These are phyloP conservation scores for Rhegmatorhina hoffmannsi DNA, from an alignment of 2,113 vertebrate genomes.

Conservation along the genomic window DNA sequence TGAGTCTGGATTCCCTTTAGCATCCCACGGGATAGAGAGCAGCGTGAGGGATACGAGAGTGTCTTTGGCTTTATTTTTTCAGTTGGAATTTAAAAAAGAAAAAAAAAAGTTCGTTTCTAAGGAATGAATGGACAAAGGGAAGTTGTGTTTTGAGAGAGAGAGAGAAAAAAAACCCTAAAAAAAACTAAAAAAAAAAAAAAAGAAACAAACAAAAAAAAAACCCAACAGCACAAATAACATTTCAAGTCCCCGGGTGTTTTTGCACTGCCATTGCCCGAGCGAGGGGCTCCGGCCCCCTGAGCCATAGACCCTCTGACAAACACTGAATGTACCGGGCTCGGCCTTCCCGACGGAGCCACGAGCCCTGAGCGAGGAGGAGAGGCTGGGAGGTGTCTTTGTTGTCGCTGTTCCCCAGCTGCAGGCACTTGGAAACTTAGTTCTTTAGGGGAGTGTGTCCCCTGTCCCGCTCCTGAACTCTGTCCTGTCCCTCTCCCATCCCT, in stretches of 20 bases:
- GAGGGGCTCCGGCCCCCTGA: constrained; percentile 69
- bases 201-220: background rate
- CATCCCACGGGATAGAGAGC: constrained; percentile 62
- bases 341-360: background rate
- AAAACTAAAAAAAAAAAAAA: background rate
- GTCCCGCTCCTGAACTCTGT: background rate
- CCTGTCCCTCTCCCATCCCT: background rate
- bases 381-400: background rate
- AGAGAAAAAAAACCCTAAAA: background rate
- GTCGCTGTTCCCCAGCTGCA: background rate
- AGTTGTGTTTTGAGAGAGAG: constrained; percentile 26
- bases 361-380: background rate
- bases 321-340: constrained; percentile 74
- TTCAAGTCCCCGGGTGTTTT: constrained; percentile 68
- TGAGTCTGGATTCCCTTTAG: constrained; percentile 68
- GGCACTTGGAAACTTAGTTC: background rate
- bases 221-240: constrained; percentile 77
- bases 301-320: constrained; percentile 80
- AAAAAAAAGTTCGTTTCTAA: constrained; percentile 38
- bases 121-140: constrained; percentile 47
- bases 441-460: background rate
- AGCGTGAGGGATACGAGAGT: constrained; percentile 41
- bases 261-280: constrained; percentile 74
- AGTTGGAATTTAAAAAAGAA: background rate
- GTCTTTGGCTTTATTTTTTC: constrained; percentile 65